A percentile compares a stretch with the other conserved stretches of the same genome.
Evolutionary conservation across 2,888 invertebrate genomes (phyloP).

Genomic region (Koerneria pararmatus): DNA sequence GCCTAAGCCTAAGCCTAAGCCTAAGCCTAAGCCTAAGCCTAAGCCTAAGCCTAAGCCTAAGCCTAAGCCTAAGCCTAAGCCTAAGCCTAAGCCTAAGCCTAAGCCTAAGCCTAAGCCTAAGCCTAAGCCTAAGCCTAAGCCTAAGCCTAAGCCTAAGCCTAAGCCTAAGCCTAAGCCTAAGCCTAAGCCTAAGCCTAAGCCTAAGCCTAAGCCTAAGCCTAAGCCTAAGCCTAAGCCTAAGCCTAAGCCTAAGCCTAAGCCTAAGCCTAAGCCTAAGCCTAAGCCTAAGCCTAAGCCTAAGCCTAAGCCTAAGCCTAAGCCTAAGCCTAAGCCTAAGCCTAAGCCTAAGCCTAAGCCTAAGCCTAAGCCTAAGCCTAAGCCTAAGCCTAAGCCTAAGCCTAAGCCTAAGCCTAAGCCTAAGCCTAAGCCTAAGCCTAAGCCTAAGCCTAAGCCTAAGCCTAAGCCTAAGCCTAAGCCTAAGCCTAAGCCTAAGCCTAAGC

Average conservation of each 20-base stretch:
- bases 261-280: constrained; percentile 16
- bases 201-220: constrained; percentile 20
- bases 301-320: constrained; percentile 7
- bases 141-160: constrained; percentile 15
- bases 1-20: constrained; percentile 25
- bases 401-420: not conserved
- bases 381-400: constrained; percentile 15
- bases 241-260: constrained; percentile 20
- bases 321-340: constrained; percentile 7
- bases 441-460: not conserved
- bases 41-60: constrained; percentile 28
- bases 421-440: not conserved
- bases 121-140: constrained; percentile 6
- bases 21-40: constrained; percentile 24
- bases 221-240: constrained; percentile 20
- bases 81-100: constrained; percentile 29
- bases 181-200: constrained; percentile 26
- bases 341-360: constrained; percentile 6
- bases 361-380: constrained; percentile 22
- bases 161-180: constrained; percentile 27
- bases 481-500: constrained; percentile 6
- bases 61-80: constrained; percentile 30
- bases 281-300: constrained; percentile 18
- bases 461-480: not conserved
- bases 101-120: constrained; percentile 26